Percentiles rank a stretch among this genome's conserved stretches.
Evolutionary conservation across 2,113 vertebrate species (phyloP).

Genomic region (Indri indri): DNA sequence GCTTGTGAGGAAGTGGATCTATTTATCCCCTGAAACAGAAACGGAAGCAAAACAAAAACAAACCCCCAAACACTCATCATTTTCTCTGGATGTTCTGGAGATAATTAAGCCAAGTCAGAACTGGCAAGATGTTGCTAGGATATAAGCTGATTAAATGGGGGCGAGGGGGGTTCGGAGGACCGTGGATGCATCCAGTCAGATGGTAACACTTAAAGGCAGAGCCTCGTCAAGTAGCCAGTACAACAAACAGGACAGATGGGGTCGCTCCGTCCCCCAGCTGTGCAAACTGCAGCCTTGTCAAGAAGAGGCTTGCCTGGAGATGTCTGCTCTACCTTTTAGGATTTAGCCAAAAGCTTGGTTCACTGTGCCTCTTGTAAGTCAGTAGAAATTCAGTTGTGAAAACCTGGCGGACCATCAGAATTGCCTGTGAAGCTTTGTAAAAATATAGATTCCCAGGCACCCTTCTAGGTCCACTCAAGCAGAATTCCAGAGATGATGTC

Average conservation of each 20-base stretch:
- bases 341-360: constrained; percentile 11
- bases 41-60: not conserved
- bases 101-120: constrained; percentile 34
- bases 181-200: not conserved
- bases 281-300: not conserved
- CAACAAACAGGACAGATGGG: not conserved
- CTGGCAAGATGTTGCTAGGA: not conserved
- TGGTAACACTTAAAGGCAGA: not conserved
- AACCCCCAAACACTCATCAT: not conserved
- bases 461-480: not conserved
- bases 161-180: not conserved
- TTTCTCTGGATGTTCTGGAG: constrained; percentile 6
- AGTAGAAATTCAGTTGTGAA: constrained; percentile 22
- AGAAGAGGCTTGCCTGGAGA: constrained; percentile 24
- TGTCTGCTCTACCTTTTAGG: not conserved
- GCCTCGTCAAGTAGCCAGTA: not conserved
- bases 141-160: not conserved
- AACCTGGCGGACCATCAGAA: not conserved
- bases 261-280: not conserved
- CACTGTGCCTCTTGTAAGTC: not conserved
- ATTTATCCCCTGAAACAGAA: not conserved
- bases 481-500: not conserved
- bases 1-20: not conserved
- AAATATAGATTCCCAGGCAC: not conserved
- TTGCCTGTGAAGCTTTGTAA: not conserved